Evolutionary conservation across 2,797 vertebrate species (phyloP), one percentile per base, ranked within the genome.

Genomic region (Adelosebastes latens): DNA sequence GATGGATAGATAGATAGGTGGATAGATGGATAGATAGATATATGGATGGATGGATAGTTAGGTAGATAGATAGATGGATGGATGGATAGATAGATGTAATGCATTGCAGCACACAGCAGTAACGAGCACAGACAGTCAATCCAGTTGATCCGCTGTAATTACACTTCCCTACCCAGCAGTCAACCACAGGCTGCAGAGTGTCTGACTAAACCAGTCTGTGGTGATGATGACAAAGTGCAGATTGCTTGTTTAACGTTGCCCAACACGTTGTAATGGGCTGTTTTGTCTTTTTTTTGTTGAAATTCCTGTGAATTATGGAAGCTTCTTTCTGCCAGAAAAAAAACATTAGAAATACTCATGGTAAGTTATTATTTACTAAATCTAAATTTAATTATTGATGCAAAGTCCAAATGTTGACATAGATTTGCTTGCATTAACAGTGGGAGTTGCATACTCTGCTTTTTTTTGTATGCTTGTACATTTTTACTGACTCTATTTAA

Each of bases 151-250:
- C 8, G 1, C 70, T 81, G 80, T 87, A 88, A 92, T 88, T 81
- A 86, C 79, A 82, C 71, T 55, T 56, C 46, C 2, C 49, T 22
- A 39, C 60, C 12, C 36, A 68, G 71, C 67, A 88, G 55, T 69
- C 74, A 72, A 86, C 87, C 84, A 82, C 90, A 88, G 82, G 52
- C 52, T 69, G 75, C 24, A 56, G 2, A 4, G 39, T 53, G 80
- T 82, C 58, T 84, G 72, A 34, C 61, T 56, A 1, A 72, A 49
- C 1, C 34, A 27, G 80, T 49, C 42, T 80, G 78, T 69, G 83
- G 72, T 39, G 63, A 31, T 61, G 85, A 84, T 73, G 67, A 81
- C 42, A 82, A 82, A 72, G 61, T 32, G 29, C 32, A 77, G 8
- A 34, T 31, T 34, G 72, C 61, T 74, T n/a, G 27, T 82, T 70